Evolutionary conservation across 2,113 vertebrate genomes (phyloP), one percentile per base, ranked within the genome.

Genomic region (Poicephalus meyeri): DNA sequence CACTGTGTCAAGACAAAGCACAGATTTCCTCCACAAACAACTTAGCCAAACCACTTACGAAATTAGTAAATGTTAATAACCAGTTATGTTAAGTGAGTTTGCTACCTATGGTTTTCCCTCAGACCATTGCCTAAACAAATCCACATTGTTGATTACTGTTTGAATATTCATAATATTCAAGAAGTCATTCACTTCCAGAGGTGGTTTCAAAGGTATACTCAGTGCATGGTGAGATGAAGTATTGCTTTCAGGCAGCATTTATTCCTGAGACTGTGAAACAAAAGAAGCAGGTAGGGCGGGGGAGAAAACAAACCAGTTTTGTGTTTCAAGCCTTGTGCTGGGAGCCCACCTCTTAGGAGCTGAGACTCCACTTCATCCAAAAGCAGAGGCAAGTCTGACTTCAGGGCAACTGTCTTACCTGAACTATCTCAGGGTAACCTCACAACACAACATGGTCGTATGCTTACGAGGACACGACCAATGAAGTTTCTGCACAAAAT

Each of bases 1-100:
- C 65, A 55, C 56, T 44, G 78, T 39, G 60, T 74, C 41, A 84
- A 91, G 85, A 86, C n/a, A 95, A 96, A 94, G 86, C 23, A 61
- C 71, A 80, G 82, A 21, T 44, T 84, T 68, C 19, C 64, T 77
- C 55, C 89, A 74, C 39, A 71, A 93, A 79, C 21, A 91, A 35
- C 55, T 80, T 92, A 65, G 88, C 84, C 86, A 84, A 92, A 65
- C 52, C 52, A 41, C n/a, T 88, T 28, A 76, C 26, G 10, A 94
- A 72, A 78, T 89, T 46, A 81, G 79, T 86, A 74, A 71, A 76
- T 52, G 35, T 74, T 92, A 94, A 86, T 84, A 86, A 61, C 13
- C 28, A 88, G 64, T 77, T 87, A 56, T 14, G 19, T 76, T 84
- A 84, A 68, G 35, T 88, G 60, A 84, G 86, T 92, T 92, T 81